Conservation (phyloP, 2,888 invertebrate genomes). For the Rotaria magnacalcarata region DNA sequence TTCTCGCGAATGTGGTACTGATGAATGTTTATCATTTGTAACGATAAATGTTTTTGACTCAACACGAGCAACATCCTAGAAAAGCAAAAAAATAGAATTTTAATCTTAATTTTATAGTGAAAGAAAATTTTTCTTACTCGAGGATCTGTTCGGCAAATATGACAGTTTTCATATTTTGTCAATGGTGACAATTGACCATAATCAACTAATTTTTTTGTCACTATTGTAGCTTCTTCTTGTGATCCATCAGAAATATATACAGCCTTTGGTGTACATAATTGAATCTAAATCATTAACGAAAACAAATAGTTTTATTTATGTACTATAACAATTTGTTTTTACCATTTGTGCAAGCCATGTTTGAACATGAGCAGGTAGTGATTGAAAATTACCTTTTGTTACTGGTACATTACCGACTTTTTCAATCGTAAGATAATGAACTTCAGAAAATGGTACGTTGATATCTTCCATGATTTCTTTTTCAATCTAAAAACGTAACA, state of each 20-base stretch:
- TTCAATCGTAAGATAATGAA: neutral
- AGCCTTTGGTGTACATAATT: slow-evolving; percentile 73
- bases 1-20: slow-evolving; percentile 73
- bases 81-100: slow-evolving; percentile 67
- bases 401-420: neutral
- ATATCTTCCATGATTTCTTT: neutral
- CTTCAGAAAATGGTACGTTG: neutral
- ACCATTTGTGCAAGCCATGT: neutral
- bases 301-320: neutral
- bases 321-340: neutral
- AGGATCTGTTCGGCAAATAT: neutral
- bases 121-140: neutral
- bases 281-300: slow-evolving; percentile 62
- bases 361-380: neutral
- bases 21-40: slow-evolving; percentile 74
- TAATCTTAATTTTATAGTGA: slow-evolving; percentile 69
- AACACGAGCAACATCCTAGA: slow-evolving; percentile 85
- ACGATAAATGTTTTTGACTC: slow-evolving; percentile 93
- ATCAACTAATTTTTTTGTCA: slow-evolving; percentile 70
- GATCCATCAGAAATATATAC: slow-evolving; percentile 90
- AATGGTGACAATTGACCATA: slow-evolving; percentile 75
- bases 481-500: neutral
- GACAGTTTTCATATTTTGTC: slow-evolving; percentile 86
- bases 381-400: neutral
- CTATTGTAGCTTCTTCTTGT: slow-evolving; percentile 72